Percentiles rank a stretch among this genome's conserved stretches.
Evolutionary conservation across 2,888 invertebrate genomes (phyloP).

Genomic region (Tipula unca): DNA sequence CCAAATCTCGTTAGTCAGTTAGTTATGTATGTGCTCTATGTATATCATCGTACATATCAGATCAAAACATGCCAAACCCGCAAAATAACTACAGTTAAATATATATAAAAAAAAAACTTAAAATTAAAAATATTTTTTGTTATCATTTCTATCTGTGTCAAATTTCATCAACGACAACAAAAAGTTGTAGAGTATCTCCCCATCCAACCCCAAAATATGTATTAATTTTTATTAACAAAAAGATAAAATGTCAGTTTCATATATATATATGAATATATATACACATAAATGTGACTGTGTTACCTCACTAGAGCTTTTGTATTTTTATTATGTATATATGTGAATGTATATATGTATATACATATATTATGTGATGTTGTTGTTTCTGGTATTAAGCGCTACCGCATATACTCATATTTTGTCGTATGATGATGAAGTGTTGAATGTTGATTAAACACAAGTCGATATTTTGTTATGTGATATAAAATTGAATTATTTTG

Average conservation of each 20-base stretch:
- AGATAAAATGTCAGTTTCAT: not conserved
- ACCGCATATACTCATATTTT: not conserved
- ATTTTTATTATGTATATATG: not conserved
- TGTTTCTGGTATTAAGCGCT: not conserved
- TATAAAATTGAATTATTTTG: not conserved
- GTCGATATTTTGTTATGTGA: not conserved
- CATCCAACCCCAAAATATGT: not conserved
- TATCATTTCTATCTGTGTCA: not conserved
- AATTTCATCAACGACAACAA: not conserved
- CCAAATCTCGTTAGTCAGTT: not conserved
- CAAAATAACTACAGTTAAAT: not conserved
- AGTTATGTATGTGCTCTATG: not conserved
- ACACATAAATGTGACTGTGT: not conserved
- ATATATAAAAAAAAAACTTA: not conserved
- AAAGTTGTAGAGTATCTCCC: not conserved
- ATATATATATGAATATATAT: not conserved
- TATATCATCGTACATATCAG: not conserved
- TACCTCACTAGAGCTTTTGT: not conserved
- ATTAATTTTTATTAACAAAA: not conserved
- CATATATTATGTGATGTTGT: too few relatives aligned
- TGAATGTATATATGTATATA: not conserved
- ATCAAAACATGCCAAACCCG: not conserved
- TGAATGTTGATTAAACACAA: not conserved
- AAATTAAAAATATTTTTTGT: not conserved
- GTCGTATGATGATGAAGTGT: not conserved